These are phyloP conservation scores for Lycorma delicatula DNA, from an alignment of 1,140 invertebrate genomes.

Conservation along the genomic window DNA sequence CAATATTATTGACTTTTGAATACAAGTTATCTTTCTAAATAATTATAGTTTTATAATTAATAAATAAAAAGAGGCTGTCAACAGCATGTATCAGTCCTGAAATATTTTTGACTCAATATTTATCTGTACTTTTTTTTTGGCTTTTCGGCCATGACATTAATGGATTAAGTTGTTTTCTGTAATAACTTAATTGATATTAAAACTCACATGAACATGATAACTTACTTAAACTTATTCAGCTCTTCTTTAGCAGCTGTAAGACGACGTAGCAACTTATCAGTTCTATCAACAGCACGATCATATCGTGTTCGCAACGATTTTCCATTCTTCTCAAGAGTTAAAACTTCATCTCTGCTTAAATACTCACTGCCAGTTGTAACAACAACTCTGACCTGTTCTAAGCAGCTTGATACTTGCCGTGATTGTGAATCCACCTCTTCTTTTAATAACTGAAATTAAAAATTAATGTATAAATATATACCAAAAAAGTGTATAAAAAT, in stretches of 20 bases:
- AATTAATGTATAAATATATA: not conserved
- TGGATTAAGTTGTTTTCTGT: no score
- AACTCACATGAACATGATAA: conserved; percentile 25
- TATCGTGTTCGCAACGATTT: conserved; percentile 74
- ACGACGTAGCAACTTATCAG: conserved; percentile 65
- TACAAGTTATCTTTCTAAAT: no score
- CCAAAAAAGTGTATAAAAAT: not conserved
- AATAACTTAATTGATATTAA: no score
- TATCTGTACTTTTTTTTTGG: no score
- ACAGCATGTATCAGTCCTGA: no score
- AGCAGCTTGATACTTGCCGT: conserved; percentile 72
- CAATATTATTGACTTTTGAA: no score
- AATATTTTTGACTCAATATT: no score
- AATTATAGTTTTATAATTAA: no score
- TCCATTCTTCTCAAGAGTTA: conserved; percentile 75
- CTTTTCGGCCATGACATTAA: no score
- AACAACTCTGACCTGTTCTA: conserved; percentile 87
- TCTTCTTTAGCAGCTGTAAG: conserved; percentile 77
- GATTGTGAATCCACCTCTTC: conserved; percentile 84
- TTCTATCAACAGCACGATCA: conserved; percentile 68
- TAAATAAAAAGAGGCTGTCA: no score
- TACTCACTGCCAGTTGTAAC: conserved; percentile 83
- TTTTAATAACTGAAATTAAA: conserved; percentile 62
- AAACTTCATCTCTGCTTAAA: conserved; percentile 77
- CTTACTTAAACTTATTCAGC: conserved; percentile 70